Conservation (phyloP, 2,113 vertebrate genomes). For the Bothrops jararaca region DNA sequence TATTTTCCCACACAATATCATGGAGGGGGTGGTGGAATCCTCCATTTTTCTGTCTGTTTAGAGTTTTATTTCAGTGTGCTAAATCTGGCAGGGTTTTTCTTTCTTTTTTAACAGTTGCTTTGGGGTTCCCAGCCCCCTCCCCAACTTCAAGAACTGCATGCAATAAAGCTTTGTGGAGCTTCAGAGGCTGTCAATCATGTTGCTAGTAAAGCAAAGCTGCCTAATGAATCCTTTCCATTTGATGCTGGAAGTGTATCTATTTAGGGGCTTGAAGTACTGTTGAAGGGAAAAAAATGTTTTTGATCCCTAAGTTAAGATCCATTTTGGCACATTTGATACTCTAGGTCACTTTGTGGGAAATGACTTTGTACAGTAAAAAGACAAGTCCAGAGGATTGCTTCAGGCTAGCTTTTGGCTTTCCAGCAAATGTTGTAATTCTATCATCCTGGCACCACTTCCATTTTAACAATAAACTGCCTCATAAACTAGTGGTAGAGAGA, state of each 20-base stretch:
- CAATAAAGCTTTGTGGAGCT: slow-evolving; percentile 50
- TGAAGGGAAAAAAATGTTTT: slow-evolving; percentile 2
- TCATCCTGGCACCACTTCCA: slow-evolving; percentile 17
- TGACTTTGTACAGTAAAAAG: slow-evolving; percentile 32
- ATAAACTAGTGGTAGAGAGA: slow-evolving; percentile 59
- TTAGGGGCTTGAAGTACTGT: slow-evolving; percentile 1
- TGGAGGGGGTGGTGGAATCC: slow-evolving; percentile 3
- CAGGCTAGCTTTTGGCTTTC: slow-evolving; percentile 35
- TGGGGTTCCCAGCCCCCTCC: background rate
- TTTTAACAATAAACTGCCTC: slow-evolving; percentile 43
- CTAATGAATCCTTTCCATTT: slow-evolving; percentile 44
- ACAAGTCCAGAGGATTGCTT: slow-evolving; percentile 41
- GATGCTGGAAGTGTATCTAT: slow-evolving; percentile 30
- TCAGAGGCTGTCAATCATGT: slow-evolving; percentile 50
- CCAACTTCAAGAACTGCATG: slow-evolving; percentile 42
- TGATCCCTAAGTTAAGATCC: slow-evolving; percentile 16
- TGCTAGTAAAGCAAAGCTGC: slow-evolving; percentile 53
- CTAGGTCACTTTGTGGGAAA: slow-evolving; percentile 30
- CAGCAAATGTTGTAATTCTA: slow-evolving; percentile 29
- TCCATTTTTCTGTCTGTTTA: accelerated
- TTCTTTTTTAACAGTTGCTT: slow-evolving; percentile 54
- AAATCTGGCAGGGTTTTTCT: slow-evolving; percentile 50
- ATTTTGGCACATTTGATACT: background rate
- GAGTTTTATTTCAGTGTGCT: slow-evolving; percentile 53
- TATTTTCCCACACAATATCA: slow-evolving; percentile 33